phyloP scores from a whole-genome alignment of 2,113 vertebrate genomes.

The Crotalus helleri region DNA sequence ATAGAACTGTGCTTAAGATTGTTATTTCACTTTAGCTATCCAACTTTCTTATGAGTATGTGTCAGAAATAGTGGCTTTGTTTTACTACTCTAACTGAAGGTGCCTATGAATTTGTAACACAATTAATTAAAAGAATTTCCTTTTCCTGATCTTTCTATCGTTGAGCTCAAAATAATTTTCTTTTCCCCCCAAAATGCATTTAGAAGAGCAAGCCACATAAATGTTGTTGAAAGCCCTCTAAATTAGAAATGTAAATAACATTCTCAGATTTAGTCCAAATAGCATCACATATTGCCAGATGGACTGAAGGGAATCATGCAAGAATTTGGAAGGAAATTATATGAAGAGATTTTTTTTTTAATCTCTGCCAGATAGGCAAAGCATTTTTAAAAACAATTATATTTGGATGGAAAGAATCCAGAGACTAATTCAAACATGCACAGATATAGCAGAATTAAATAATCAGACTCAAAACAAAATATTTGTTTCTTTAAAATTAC shows the following conservation, averaged over 20 bases:
- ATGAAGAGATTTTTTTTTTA: neutral
- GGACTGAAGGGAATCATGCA: neutral
- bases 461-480: neutral
- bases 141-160: neutral
- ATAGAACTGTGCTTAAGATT: neutral
- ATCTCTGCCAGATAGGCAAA: constrained; percentile 11
- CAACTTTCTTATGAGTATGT: neutral
- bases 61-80: neutral
- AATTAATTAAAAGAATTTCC: constrained; percentile 5
- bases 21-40: neutral
- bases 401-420: neutral
- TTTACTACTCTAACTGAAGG: neutral
- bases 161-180: constrained; percentile 4
- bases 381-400: neutral
- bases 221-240: constrained; percentile 30
- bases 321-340: constrained; percentile 19
- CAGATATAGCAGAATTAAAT: neutral
- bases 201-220: neutral
- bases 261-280: neutral
- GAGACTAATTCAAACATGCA: neutral
- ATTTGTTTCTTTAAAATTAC: neutral
- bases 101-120: neutral
- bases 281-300: constrained; percentile 4
- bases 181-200: constrained; percentile 1
- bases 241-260: constrained; percentile 40